phyloP scores from a whole-genome alignment of 2,113 vertebrate species.

The Lampris incognitus region DNA sequence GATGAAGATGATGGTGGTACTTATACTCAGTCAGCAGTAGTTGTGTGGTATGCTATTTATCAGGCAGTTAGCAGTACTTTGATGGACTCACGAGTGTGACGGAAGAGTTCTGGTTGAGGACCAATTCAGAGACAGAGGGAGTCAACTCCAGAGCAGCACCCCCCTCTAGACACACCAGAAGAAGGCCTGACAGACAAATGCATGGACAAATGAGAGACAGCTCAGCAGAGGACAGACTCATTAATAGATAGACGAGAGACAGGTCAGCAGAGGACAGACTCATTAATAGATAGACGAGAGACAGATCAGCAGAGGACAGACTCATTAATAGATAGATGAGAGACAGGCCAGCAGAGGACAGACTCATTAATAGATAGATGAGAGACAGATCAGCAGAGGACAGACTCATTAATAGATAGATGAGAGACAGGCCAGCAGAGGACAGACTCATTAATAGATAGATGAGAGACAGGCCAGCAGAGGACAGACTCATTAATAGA shows the following conservation, averaged over 20 bases:
- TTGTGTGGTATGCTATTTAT: background rate
- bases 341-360: too few species aligned
- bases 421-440: too few species aligned
- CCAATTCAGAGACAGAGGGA: constrained; percentile 77
- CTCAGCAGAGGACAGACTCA: background rate
- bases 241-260: constrained; percentile 13
- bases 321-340: background rate
- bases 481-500: too few species aligned
- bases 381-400: too few species aligned
- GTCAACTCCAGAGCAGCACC: constrained; percentile 74
- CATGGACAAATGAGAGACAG: constrained; percentile 10
- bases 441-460: too few species aligned
- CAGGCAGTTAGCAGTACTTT: background rate
- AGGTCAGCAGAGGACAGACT: constrained; percentile 2
- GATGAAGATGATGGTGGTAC: too few species aligned
- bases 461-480: too few species aligned
- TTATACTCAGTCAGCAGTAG: background rate
- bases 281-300: too few species aligned
- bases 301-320: too few species aligned
- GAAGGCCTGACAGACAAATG: constrained; percentile 53
- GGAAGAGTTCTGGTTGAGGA: constrained; percentile 83
- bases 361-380: too few species aligned
- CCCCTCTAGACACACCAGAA: constrained; percentile 57
- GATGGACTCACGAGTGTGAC: constrained; percentile 75
- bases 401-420: too few species aligned